Base-by-base conservation (phyloP, 2,888 invertebrate species). In the Ochropleura leucogaster region DNA sequence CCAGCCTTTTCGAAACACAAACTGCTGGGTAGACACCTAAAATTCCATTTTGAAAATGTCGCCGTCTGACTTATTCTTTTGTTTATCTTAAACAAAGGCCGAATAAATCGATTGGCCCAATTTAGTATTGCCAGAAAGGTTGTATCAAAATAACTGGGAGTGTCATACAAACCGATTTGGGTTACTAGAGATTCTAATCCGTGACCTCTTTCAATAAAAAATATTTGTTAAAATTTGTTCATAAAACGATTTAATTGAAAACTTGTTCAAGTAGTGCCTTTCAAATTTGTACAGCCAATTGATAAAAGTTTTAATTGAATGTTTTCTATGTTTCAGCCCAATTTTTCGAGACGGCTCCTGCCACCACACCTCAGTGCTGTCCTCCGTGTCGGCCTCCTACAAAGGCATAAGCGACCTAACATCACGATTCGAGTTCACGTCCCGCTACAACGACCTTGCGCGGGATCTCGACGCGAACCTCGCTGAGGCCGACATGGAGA, bases 401-500 rank as follows among this genome's bases (percentile, higher is more conserved):
- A 98, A 98, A 91, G 98, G 98, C 76, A 96, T 97, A 92, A 97
- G 97, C 85, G 97, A 97, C 88, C 94, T 97, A 82, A 93, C 96
- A 62, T 96, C 96, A 57, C 94, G 95, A 73, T 96, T 96, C 90
- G 96, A 96, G 86, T 96, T 95, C 91, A 95, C 95, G 16, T 97
- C 97, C 62, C 98, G 98, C 90, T 98, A 99, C 94, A 98, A 99
- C 94, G 98, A 98, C 92, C 96, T 99, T 90, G 98, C 98, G 57
- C 97, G 98, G 92, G 98, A 99, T 93, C 97, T 99, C 95, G 99
- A 99, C 95, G 99, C 98, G 80, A 99, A 99, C 94, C 97, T 99
- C 90, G 99, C 99, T 60, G 98, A 99, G 95, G 98, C 99, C 74
- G 99, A 99, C 95, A 99, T 99, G 98, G 99, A 99, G 94, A 98